Conservation (phyloP, 2,888 invertebrate genomes). For the Agonopterix arenella region DNA sequence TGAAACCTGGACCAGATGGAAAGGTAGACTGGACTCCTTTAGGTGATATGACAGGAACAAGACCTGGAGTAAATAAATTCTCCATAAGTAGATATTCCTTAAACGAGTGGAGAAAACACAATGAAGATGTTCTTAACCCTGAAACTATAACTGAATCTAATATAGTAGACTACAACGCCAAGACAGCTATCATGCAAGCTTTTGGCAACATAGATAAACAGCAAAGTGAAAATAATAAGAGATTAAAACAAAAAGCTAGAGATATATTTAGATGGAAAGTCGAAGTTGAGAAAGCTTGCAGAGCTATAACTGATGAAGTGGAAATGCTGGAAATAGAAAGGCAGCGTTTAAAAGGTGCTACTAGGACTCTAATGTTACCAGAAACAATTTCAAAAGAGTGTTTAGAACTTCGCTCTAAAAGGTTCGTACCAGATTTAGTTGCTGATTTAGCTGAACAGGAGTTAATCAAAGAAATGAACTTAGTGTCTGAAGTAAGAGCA, state of each 20-base stretch:
- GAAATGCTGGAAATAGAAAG: constrained; percentile 81
- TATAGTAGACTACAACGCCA: constrained; percentile 78
- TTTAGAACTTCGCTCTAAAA: constrained; percentile 81
- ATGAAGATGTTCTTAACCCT: constrained; percentile 69
- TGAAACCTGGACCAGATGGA: constrained; percentile 82
- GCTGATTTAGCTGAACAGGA: constrained; percentile 87
- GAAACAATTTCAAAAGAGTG: constrained; percentile 88
- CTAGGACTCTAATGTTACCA: constrained; percentile 81
- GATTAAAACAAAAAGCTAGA: constrained; percentile 79
- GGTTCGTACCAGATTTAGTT: constrained; percentile 84
- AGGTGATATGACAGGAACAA: constrained; percentile 82
- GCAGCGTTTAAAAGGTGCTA: constrained; percentile 81
- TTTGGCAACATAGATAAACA: constrained; percentile 81
- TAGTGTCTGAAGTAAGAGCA: constrained; percentile 82
- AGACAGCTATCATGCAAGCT: constrained; percentile 79
- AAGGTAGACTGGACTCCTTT: constrained; percentile 85
- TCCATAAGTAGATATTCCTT: constrained; percentile 84
- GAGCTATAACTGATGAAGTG: constrained; percentile 83
- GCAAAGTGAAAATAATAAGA: constrained; percentile 81
- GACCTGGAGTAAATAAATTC: constrained; percentile 86
- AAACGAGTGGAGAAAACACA: constrained; percentile 83
- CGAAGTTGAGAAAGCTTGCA: constrained; percentile 83
- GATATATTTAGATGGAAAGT: constrained; percentile 86
- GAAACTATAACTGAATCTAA: constrained; percentile 72
- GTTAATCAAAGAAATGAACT: constrained; percentile 83